Evolutionary conservation across 2,888 invertebrate genomes (phyloP), one percentile per base, ranked within the genome.

Genomic region (Zhuqinia jingwanae): DNA sequence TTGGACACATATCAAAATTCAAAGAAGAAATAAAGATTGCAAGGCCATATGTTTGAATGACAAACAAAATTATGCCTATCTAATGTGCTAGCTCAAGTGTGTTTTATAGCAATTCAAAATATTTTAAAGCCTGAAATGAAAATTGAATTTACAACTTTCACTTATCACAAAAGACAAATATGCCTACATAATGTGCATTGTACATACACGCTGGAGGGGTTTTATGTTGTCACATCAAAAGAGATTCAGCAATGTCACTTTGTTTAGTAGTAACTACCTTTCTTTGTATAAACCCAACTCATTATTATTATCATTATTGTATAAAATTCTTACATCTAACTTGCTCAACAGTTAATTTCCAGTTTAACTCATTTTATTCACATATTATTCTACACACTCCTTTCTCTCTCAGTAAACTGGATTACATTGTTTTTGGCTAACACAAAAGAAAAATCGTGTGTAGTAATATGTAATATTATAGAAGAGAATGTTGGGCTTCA

Each of bases 1-100:
- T 73, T 73, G 73, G 73, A 47, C 13, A 47, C n/a, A 22, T 47
- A 47, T n/a, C 73, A 73, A 73, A 73, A 50, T 47, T 73, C 50
- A 20, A 36, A 15, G 47, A 17, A 36, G 68, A 70, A 70, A 2
- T 17, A 0, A 10, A 73, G 25, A 73, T 47, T 73, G 45, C 73
- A 47, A 73, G 50, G 73, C 22, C 47, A 25, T 20, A 45, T 17
- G 36, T 47, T 65, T 42, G 65, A 65, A 15, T 30, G 42, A 42
- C 42, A 65, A 65, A 42, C 65, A 65, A 20, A 17, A 36, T n/a
- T 36, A 36, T 36, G 36, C 8, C 3, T 36, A 36, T 36, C 3
- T 8, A n/a, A 36, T 36, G 8, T 36, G 8, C 36, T 36, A 65
- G 42, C 10, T n/a, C 30, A n/a, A 63, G 63, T 30, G 25, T 30